Evolutionary conservation across 2,113 vertebrate species (phyloP), one percentile per base, ranked within the genome.

Genomic region (Nothoprocta pentlandii): DNA sequence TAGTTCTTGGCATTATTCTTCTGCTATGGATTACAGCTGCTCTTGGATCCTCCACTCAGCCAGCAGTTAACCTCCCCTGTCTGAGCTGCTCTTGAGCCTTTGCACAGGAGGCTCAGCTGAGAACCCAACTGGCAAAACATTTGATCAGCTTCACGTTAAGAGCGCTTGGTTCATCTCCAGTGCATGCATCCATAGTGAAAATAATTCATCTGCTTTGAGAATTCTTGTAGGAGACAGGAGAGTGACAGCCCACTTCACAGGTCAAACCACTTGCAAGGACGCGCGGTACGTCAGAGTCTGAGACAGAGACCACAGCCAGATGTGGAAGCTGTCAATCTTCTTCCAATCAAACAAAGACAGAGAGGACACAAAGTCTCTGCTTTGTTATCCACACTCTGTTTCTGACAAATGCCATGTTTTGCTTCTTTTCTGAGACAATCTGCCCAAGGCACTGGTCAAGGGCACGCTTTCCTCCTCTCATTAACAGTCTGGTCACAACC

Each of bases 211-310:
- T 83, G 14, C 20, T 87, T 28, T 56, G 44, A 58, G 75, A 51
- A 22, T 16, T 8, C 51, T 34, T 4, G 41, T 0, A 80, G 44
- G 4, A 85, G 64, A 46, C 42, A 73, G 54, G 23, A 69, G 10
- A 9, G 14, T 19, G 46, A 87, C 46, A 78, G 19, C 5, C 17
- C 54, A 51, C 91, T 77, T 44, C 89, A 64, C 46, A 85, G 10
- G 36, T 16, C 13, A 66, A 44, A 9, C 47, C 82, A 90, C 30
- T 81, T 83, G 49, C 61, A 79, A 39, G 20, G 6, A 64, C 30
- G 28, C 7, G 23, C 0, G 0, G 0, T 10, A 71, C 51, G 32
- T 32, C 51, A 86, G 41, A 9, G 2, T 21, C 39, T 49, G 25
- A 88, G 76, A n/a, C 10, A 19, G 34, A 83, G 77, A 80, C n/a